Base-by-base conservation (phyloP, 2,888 invertebrate genomes). In the Amiota mariae region DNA sequence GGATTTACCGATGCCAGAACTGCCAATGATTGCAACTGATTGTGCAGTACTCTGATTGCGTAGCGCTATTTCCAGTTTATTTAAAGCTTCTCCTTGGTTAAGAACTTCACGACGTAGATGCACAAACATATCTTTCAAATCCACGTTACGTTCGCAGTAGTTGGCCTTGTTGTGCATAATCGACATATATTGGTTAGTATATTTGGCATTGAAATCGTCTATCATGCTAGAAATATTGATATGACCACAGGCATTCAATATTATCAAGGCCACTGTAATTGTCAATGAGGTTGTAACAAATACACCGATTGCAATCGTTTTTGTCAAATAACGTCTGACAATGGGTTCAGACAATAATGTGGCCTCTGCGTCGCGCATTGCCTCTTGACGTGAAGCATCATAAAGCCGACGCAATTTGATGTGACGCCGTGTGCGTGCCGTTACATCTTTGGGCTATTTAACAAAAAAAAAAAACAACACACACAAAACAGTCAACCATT, bases 1-100 rank as follows among this genome's bases (percentile, higher is more conserved):
- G 11, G 82, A 88, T 76, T 90, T 90, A 2, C 90, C 90, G 1
- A 89, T 80, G 8, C 89, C 89, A 0, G 85, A 80, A 13, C 85
- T 76, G 0, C 89, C 89, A 1, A 85, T 81, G 18, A 89, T 9
- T 0, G 84, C 89, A 49, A 89, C 81, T 0, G 82, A 75, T 54
- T 85, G 81, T 24, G 81, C 78, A 12, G 73, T 73, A 48, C 78
- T 82, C 4, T 80, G 74, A 64, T 80, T 85, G 36, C 76, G 63
- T 48, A 89, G 51, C 0, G 80, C 78, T 0, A 73, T 15, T 51
- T 88, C 85, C 13, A 89, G 79, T n/a, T 77, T 73, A 6, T 75
- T 49, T 1, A 89, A 48, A 0, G 87, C 84, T 1, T 75, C 73
- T 0, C 86, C 81, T 70, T 84, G 82, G 46, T 84, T 74, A 2